Base-by-base conservation (phyloP, 1,140 invertebrate species). In the Drosophila nigromelanica region DNA sequence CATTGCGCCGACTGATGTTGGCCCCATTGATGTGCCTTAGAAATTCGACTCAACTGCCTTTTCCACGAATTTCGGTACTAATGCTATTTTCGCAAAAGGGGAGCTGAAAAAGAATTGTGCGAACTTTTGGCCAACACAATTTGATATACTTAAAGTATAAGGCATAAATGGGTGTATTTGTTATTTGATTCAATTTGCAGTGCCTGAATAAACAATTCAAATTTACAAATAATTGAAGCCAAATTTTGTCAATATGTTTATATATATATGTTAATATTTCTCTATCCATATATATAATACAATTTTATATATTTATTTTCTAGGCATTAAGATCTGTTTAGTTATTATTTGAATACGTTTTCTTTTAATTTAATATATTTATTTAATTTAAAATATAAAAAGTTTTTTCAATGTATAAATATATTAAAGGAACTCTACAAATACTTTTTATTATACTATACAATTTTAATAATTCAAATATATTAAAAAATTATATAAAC, bases 21-120 rank as follows among this genome's bases (percentile, higher is more conserved):
- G 27, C 45, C n/a, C 4, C 12, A 21, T 12, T 2, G 18, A 33
- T 60, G 60, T 12, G 48, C 54, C 35, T 61, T 18, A 61, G 50
- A 67, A 51, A 56, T 69, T 86, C 63, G 14, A 48, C 61, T 71
- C 68, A 79, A 78, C 82, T 87, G 83, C 79, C 80, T 79, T 82
- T 78, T 70, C 75, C 63, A 52, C 45, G 72, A 89, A 87, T 50
- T 76, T 73, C 56, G 58, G 15, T 66, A 33, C 69, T 47, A 59
- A 73, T 82, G 58, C 42, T 66, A 76, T 68, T 80, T 71, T 35
- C 56, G 51, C 56, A 62, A 51, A 15, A 43, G 30, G 67, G 21
- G 50, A 6, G 55, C 21, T 45, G 51, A 35, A 37, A 52, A 43
- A 45, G 30, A 51, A 71, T 45, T 66, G 61, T 51, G 37, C 52